Evolutionary conservation across 2,113 vertebrate species (phyloP).

Genomic region (Promerops cafer): DNA sequence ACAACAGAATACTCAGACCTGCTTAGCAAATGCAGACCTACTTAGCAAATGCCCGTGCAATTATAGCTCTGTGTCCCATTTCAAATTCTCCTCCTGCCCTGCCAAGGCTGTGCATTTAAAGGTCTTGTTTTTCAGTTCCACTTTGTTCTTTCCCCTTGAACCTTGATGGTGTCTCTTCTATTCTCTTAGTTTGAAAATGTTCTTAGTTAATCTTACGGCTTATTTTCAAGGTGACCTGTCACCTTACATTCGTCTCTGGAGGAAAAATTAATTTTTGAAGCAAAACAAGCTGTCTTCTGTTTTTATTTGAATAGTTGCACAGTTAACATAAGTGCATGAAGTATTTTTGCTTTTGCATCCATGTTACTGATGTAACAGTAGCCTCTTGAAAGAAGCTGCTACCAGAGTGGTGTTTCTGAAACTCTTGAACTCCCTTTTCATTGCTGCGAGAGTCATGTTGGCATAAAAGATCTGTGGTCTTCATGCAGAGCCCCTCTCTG

Average conservation of each 20-base stretch:
- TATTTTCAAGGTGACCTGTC: background rate
- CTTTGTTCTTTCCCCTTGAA: background rate
- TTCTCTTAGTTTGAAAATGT: background rate
- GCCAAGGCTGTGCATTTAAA: background rate
- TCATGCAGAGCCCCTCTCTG: background rate
- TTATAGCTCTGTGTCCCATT: background rate
- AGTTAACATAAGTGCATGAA: background rate
- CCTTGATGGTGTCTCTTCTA: background rate
- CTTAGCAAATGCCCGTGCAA: background rate
- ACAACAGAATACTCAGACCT: constrained; percentile 9
- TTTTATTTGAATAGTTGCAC: background rate
- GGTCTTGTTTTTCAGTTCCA: background rate
- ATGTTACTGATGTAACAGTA: background rate
- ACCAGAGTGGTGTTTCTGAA: background rate
- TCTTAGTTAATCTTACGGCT: background rate
- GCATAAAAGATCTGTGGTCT: background rate
- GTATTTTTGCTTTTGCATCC: background rate
- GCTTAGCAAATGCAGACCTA: constrained; percentile 11
- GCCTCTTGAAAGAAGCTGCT: background rate
- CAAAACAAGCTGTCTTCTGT: background rate
- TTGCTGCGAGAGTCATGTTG: background rate
- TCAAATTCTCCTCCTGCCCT: background rate
- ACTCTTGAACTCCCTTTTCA: background rate
- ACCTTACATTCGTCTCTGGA: background rate
- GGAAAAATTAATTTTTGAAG: background rate